A percentile compares a stretch with the other conserved stretches of the same genome.
Conservation (phyloP, 2,888 invertebrate species). For the Amphipyra tragopoginis region DNA sequence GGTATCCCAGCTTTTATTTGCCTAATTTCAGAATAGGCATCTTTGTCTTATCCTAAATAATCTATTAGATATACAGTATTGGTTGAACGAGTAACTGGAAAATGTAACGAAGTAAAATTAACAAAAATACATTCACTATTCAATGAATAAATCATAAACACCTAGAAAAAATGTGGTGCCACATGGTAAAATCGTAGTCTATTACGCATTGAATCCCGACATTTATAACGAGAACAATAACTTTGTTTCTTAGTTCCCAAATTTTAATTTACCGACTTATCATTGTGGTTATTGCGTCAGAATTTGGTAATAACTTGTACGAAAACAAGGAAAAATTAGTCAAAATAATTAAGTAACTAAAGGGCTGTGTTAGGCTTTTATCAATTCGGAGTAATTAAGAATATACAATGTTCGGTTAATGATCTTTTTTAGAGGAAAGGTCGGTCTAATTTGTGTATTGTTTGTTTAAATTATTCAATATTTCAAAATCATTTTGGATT, state of each 20-base stretch:
- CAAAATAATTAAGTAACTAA: conserved; percentile 5
- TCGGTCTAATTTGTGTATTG: neutral
- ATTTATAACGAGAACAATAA: neutral
- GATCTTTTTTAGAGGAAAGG: conserved; percentile 23
- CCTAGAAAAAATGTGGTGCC: no score
- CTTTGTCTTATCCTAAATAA: no score
- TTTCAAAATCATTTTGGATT: no score
- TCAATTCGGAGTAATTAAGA: conserved; percentile 36
- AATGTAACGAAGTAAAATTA: no score
- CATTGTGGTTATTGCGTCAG: conserved; percentile 14
- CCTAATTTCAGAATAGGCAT: no score
- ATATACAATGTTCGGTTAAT: conserved; percentile 8
- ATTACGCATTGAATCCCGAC: neutral
- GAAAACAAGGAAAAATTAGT: conserved; percentile 38
- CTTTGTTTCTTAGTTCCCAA: conserved; percentile 3
- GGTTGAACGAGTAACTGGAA: no score
- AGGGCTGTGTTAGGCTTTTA: no score
- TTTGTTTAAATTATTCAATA: neutral
- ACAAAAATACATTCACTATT: no score
- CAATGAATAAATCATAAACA: no score
- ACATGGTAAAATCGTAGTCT: no score
- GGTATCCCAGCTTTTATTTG: no score
- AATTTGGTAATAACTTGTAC: conserved; percentile 9
- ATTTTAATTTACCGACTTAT: conserved; percentile 16
- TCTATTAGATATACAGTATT: no score